Evolutionary conservation across 2,888 invertebrate species (phyloP).

Genomic region (Aelia acuminata): DNA sequence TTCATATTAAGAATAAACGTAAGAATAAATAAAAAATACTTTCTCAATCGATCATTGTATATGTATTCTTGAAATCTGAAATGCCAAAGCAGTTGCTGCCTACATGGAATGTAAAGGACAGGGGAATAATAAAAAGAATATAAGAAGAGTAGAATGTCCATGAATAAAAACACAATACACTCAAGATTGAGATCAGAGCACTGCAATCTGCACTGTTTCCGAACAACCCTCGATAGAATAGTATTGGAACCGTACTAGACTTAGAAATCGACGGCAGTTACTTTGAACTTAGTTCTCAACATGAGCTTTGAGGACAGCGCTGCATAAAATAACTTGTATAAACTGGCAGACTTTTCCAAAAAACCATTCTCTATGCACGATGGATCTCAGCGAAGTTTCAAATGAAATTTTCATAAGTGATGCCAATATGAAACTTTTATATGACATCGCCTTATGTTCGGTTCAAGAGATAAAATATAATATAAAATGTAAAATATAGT

Average conservation of each 20-base stretch:
- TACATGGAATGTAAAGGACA: too few relatives aligned
- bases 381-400: background rate
- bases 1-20: too few relatives aligned
- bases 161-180: too few relatives aligned
- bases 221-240: background rate
- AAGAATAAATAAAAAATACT: too few relatives aligned
- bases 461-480: background rate
- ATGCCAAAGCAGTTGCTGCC: too few relatives aligned
- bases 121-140: too few relatives aligned
- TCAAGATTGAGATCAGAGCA: background rate
- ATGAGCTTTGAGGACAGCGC: constrained; percentile 12
- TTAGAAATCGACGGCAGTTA: background rate
- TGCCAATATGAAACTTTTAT: background rate
- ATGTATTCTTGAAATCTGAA: too few relatives aligned
- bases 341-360: background rate
- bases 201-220: background rate
- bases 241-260: background rate
- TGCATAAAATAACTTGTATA: background rate
- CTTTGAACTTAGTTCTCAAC: constrained; percentile 14
- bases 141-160: too few relatives aligned
- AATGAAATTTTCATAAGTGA: constrained; percentile 2
- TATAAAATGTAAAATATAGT: too few relatives aligned
- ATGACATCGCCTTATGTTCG: constrained; percentile 8
- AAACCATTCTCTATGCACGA: background rate
- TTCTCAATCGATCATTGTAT: too few relatives aligned